phyloP scores from a whole-genome alignment of 2,888 invertebrate species.

The Drosophila quinaria region DNA sequence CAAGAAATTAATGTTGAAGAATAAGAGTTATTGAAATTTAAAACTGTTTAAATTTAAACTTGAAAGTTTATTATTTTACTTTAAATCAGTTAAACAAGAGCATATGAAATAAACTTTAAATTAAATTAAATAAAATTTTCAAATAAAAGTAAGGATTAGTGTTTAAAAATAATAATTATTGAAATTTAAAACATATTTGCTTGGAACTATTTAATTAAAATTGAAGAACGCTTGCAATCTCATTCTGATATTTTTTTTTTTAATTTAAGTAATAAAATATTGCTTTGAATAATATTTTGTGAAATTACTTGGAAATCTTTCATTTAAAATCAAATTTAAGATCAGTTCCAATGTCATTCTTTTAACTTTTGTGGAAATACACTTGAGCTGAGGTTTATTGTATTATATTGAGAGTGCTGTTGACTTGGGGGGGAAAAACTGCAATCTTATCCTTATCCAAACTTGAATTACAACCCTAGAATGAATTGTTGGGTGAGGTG shows the following conservation, averaged over 20 bases:
- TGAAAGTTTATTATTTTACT: not conserved
- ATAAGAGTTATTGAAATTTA: too few relatives aligned
- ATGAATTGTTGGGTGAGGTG: slow-evolving; percentile 4
- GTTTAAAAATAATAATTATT: not conserved
- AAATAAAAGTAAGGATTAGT: not conserved
- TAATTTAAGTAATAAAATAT: too few relatives aligned
- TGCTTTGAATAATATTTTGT: not conserved
- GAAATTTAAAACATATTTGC: not conserved
- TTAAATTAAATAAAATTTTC: not conserved
- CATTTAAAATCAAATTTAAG: not conserved
- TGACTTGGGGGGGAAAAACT: slow-evolving; percentile 18
- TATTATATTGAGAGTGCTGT: not conserved
- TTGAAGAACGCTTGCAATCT: too few relatives aligned
- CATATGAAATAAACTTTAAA: not conserved
- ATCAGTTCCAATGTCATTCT: not conserved
- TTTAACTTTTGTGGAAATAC: not conserved
- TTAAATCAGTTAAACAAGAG: not conserved
- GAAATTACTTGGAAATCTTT: not conserved
- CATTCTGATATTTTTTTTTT: too few relatives aligned
- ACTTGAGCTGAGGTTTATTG: not conserved
- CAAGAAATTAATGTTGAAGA: too few relatives aligned
- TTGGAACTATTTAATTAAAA: too few relatives aligned
- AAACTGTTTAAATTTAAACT: too few relatives aligned
- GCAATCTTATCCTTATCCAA: slow-evolving; percentile 71
- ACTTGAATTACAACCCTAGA: slow-evolving; percentile 46